phyloP scores from a whole-genome alignment of 2,888 invertebrate genomes.

The Trichogramma evanescens region DNA sequence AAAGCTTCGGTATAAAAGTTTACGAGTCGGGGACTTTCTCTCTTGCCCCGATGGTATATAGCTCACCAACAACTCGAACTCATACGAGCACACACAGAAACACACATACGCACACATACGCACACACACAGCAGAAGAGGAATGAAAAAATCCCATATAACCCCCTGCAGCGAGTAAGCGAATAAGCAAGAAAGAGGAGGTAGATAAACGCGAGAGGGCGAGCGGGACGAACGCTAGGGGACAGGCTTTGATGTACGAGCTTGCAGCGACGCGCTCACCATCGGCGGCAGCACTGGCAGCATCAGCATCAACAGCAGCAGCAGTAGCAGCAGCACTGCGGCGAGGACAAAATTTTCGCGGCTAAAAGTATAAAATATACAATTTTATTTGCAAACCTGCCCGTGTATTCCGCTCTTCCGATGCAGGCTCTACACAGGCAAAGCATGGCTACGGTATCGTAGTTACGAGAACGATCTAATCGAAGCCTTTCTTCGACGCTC shows the following conservation, averaged over 20 bases:
- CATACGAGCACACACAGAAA: background rate
- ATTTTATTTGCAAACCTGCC: conserved; percentile 40
- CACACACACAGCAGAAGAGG: conserved; percentile 19
- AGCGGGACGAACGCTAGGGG: conserved; percentile 23
- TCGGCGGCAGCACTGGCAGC: too few species aligned
- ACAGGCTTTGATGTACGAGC: conserved; percentile 45
- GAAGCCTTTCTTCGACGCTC: too few species aligned
- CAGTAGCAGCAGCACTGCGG: background rate
- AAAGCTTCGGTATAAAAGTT: conserved; percentile 42
- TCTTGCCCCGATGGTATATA: background rate
- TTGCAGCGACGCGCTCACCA: conserved; percentile 26
- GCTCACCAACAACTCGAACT: too few species aligned
- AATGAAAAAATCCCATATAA: background rate
- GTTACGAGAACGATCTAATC: too few species aligned
- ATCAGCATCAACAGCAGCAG: too few species aligned
- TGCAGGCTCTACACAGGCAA: too few species aligned
- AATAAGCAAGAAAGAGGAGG: conserved; percentile 11
- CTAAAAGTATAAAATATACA: conserved; percentile 45
- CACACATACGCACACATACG: conserved; percentile 18
- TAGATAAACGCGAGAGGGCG: conserved; percentile 23
- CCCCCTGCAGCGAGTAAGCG: background rate
- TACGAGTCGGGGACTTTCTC: conserved; percentile 29
- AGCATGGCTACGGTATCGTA: too few species aligned
- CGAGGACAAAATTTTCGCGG: conserved; percentile 39
- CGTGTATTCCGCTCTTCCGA: too few species aligned